Conservation (phyloP, 2,113 vertebrate species). For the Ptilonorhynchus violaceus region DNA sequence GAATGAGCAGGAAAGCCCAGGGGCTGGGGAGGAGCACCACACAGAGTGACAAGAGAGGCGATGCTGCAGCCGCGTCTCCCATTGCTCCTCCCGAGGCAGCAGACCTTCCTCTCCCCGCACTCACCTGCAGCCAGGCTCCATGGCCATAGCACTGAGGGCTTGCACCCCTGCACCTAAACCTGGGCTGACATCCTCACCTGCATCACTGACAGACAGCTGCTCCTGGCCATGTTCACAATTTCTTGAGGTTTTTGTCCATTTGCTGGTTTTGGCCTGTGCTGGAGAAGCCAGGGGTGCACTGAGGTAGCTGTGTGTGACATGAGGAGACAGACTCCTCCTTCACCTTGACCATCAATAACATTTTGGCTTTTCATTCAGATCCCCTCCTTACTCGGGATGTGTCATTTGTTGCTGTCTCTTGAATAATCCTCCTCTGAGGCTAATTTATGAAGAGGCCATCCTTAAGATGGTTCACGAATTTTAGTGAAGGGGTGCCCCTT, state of each 20-base stretch:
- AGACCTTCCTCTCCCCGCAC: neutral
- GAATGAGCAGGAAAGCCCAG: neutral
- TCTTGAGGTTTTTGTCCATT: neutral
- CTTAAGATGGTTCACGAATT: neutral
- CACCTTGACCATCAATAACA: neutral
- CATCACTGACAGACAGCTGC: neutral
- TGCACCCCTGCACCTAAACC: neutral
- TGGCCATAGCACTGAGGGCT: neutral
- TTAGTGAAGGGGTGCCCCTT: neutral
- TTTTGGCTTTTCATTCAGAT: neutral
- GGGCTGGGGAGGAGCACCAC: accelerated
- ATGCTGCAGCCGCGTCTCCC: neutral
- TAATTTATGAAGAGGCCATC: neutral
- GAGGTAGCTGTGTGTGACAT: neutral
- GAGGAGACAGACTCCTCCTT: neutral
- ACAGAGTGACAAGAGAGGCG: accelerated
- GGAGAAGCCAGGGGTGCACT: neutral
- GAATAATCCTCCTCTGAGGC: neutral
- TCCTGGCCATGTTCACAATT: accelerated
- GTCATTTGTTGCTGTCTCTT: neutral
- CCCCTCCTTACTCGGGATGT: neutral
- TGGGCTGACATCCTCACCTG: neutral
- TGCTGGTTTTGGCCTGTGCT: neutral
- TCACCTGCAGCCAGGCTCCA: neutral
- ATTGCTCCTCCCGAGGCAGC: neutral